Percentiles rank a stretch among this genome's conserved stretches.
Evolutionary conservation across 2,113 vertebrate species (phyloP).

Genomic region (Sebastes fasciatus): DNA sequence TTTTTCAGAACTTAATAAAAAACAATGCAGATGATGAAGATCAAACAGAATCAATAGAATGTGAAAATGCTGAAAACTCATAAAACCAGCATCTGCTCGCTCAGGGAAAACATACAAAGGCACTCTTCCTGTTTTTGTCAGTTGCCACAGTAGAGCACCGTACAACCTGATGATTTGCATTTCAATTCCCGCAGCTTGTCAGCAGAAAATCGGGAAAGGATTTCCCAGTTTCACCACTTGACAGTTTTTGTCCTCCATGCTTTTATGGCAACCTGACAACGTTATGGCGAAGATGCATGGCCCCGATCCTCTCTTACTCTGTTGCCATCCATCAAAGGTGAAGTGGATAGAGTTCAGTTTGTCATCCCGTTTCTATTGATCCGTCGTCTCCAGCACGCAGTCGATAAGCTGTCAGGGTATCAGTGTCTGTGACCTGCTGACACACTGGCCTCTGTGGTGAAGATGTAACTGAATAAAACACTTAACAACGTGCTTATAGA

Average conservation of each 20-base stretch:
- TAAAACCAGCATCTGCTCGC: not conserved
- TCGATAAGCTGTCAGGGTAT: constrained; percentile 28
- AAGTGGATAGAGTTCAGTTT: constrained; percentile 57
- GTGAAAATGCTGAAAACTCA: not conserved
- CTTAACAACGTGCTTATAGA: not conserved
- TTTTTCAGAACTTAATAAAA: not conserved
- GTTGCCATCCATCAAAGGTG: constrained; percentile 57
- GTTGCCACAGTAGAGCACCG: not conserved
- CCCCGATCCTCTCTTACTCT: constrained; percentile 17
- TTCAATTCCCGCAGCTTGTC: constrained; percentile 19
- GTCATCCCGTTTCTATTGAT: constrained; percentile 58
- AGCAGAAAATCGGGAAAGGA: not conserved
- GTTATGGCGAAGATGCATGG: constrained; percentile 35
- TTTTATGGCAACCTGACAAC: constrained; percentile 26
- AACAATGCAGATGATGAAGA: not conserved
- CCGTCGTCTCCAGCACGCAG: constrained; percentile 15
- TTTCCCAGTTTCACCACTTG: constrained; percentile 26
- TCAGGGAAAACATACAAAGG: not conserved
- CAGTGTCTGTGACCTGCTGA: constrained; percentile 41
- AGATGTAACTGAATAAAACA: constrained; percentile 18
- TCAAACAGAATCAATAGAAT: not conserved
- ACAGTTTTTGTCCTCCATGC: constrained; percentile 22
- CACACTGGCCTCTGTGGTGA: constrained; percentile 10
- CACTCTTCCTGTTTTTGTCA: not conserved
- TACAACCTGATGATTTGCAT: constrained; percentile 17